Evolutionary conservation across 2,888 invertebrate genomes (phyloP).

Genomic region (Drosophila maculinotata): DNA sequence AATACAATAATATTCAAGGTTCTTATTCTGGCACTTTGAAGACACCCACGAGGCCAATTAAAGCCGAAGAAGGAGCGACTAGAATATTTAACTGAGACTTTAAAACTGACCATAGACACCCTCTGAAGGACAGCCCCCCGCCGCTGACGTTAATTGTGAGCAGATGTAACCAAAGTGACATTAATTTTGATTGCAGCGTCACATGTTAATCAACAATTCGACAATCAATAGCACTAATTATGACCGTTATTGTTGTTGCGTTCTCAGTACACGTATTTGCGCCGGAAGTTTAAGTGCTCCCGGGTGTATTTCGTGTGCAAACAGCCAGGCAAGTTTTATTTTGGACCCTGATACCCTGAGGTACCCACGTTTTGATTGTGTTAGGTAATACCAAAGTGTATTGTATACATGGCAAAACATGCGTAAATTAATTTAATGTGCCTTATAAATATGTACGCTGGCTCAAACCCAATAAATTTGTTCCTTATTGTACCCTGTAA

Average conservation of each 20-base stretch:
- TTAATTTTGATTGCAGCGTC: conserved; percentile 18
- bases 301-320: conserved; percentile 19
- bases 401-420: conserved; percentile 66
- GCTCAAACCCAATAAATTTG: conserved; percentile 68
- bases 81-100: conserved; percentile 40
- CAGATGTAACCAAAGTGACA: conserved; percentile 13
- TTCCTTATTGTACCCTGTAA: conserved; percentile 46
- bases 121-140: neutral
- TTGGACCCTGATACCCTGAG: conserved; percentile 18
- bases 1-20: conserved; percentile 35
- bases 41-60: conserved; percentile 46
- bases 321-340: conserved; percentile 13
- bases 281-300: conserved; percentile 33
- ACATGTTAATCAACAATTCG: conserved; percentile 49
- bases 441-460: conserved; percentile 79
- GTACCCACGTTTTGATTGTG: conserved; percentile 1
- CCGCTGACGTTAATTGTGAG: conserved; percentile 16
- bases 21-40: conserved; percentile 31
- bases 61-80: conserved; percentile 13
- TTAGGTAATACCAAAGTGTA: conserved; percentile 42
- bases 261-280: conserved; percentile 25
- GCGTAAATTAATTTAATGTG: conserved; percentile 81
- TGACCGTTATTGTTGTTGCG: conserved; percentile 28
- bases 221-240: conserved; percentile 56
- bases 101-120: conserved; percentile 9